A percentile compares a stretch with the other conserved stretches of the same genome.
Conservation (phyloP, 2,888 invertebrate species). For the Choristoneura rosaceana region DNA sequence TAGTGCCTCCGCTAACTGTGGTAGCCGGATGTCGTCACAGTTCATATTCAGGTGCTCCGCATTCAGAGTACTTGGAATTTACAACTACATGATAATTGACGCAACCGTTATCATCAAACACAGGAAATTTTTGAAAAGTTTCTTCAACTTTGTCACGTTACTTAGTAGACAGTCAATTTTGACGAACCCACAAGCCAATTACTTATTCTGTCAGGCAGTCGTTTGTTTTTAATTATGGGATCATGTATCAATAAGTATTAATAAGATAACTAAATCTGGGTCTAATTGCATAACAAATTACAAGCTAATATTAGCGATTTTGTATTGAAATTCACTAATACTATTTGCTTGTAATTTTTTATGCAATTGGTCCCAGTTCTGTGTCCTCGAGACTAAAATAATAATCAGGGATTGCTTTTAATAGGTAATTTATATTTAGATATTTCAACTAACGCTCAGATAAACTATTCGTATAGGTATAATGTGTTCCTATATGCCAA, state of each 20-base stretch:
- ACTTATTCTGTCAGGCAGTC: neutral
- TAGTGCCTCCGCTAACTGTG: constrained; percentile 24
- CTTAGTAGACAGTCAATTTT: neutral
- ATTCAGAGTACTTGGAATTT: constrained; percentile 24
- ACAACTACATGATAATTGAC: constrained; percentile 30
- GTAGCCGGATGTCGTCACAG: constrained; percentile 1
- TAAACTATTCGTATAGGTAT: too few species aligned
- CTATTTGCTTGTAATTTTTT: too few species aligned
- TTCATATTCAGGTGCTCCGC: constrained; percentile 9
- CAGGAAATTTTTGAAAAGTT: constrained; percentile 31
- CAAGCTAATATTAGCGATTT: too few species aligned
- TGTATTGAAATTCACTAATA: too few species aligned
- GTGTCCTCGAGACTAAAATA: too few species aligned
- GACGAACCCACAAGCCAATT: neutral
- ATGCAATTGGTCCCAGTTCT: too few species aligned
- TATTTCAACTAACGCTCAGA: too few species aligned
- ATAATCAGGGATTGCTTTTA: too few species aligned
- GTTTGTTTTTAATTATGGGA: neutral
- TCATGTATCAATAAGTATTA: neutral
- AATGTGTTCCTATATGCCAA: neutral
- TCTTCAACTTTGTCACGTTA: constrained; percentile 22
- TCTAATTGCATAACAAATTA: too few species aligned
- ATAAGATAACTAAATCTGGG: too few species aligned
- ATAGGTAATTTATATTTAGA: too few species aligned
- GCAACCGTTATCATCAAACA: constrained; percentile 35